phyloP scores from a whole-genome alignment of 2,888 invertebrate species.

The Himalopsyche japonica region DNA sequence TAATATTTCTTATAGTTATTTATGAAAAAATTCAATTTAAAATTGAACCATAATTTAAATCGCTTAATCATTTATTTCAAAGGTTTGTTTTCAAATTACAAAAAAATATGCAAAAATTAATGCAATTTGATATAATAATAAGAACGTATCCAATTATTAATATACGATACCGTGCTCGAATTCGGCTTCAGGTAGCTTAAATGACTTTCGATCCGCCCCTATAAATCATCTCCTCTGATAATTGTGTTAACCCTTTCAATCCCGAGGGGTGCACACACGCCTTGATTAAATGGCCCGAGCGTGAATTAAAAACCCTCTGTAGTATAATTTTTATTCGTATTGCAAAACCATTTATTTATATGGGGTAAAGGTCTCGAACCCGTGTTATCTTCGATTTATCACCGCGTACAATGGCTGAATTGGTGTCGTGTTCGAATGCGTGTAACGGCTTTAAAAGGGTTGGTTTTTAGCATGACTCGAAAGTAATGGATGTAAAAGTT shows the following conservation, averaged over 20 bases:
- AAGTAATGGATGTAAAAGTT: neutral
- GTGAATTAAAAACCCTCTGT: conserved; percentile 18
- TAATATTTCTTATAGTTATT: too few relatives aligned
- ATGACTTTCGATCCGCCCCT: conserved; percentile 7
- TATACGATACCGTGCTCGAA: neutral
- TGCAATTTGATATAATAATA: too few relatives aligned
- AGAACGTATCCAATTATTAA: neutral
- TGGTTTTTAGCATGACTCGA: neutral
- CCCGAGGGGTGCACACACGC: conserved; percentile 7
- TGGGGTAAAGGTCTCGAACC: neutral
- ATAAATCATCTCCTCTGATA: conserved; percentile 32
- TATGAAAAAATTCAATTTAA: too few relatives aligned
- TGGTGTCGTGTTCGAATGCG: neutral
- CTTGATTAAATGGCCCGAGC: neutral
- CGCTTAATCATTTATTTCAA: too few relatives aligned
- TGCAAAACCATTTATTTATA: neutral
- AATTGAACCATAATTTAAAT: too few relatives aligned
- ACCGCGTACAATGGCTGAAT: neutral
- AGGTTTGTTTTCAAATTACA: too few relatives aligned
- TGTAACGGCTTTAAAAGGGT: neutral
- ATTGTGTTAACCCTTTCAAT: conserved; percentile 31
- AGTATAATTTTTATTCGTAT: neutral
- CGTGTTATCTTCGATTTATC: neutral
- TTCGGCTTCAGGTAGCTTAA: neutral
- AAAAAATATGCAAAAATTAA: too few relatives aligned